Evolutionary conservation across 2,113 vertebrate species (phyloP), one percentile per base, ranked within the genome.

Genomic region (Cygnus atratus): DNA sequence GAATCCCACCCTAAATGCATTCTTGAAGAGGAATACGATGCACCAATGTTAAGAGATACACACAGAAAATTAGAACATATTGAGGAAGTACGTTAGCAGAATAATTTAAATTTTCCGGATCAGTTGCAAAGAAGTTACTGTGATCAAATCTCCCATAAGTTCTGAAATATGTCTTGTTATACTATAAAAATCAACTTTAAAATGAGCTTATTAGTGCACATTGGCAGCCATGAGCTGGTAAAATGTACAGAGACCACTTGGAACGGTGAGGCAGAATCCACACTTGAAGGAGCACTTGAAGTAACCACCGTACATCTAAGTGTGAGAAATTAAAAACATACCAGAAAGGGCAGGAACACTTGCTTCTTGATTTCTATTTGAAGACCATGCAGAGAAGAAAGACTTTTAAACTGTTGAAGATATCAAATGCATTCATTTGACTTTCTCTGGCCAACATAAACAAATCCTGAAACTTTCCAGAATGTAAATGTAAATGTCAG

Each of bases 31-130:
- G 31, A 72, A 84, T 13, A 18, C 62, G 20, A 65, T 58, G 3
- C 15, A 55, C 54, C 41, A 55, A 80, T 41, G 57, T 18, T 77
- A 92, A 54, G 41, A 92, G 15, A 94, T 90, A 41, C 85, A 65
- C 0, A 1, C 21, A 59, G 31, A 33, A 85, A 87, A 86, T 83
- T 46, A 67, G 25, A 90, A 50, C 6, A 74, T 71, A 37, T 18
- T 66, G 79, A 92, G 59, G 41, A 95, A 94, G 25, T 55, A 70
- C 37, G 44, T 77, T 65, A 86, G 63, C 85, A 78, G 33, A 81
- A 83, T 22, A 50, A 88, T 94, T 90, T 83, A 74, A 46, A 86
- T 88, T 88, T 83, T n/a, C 73, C 81, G 52, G 17, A 84, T 90
- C 5, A 9, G 14, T 88, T 94, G 31, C 59, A 88, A 80, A 88